These are phyloP conservation scores for Platysternon megacephalum DNA, from an alignment of 2,113 vertebrate genomes.

Conservation along the genomic window DNA sequence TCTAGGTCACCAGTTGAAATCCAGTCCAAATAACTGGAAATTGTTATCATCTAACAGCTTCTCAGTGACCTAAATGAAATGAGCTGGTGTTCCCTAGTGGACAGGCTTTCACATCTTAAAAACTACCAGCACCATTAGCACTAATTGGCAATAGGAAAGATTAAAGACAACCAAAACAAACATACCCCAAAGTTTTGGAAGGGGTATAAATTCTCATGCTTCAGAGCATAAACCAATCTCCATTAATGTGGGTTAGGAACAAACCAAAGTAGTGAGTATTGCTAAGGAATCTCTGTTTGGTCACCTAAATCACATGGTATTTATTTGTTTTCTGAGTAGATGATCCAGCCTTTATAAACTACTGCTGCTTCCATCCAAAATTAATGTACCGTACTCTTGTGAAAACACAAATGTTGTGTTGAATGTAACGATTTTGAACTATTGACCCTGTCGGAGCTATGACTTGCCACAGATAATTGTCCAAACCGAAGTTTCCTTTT, in stretches of 20 bases:
- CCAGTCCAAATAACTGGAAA: neutral
- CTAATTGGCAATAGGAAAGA: neutral
- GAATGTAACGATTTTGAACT: neutral
- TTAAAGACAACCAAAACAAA: neutral
- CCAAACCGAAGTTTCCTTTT: neutral
- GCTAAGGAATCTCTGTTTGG: neutral
- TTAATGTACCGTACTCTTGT: neutral
- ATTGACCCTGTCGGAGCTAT: neutral
- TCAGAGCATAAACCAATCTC: neutral
- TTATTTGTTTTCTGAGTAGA: neutral
- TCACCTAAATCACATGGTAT: neutral
- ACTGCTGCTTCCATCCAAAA: too few relatives aligned
- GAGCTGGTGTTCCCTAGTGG: neutral
- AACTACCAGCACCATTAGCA: neutral
- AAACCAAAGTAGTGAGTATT: neutral
- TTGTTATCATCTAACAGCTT: neutral
- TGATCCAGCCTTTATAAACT: neutral
- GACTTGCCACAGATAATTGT: neutral
- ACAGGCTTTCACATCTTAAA: neutral
- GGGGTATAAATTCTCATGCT: neutral
- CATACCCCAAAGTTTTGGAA: neutral
- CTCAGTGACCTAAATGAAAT: neutral
- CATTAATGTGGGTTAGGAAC: neutral
- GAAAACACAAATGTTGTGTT: neutral
- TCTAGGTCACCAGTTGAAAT: neutral